These are phyloP conservation scores for Manduca sexta DNA, from an alignment of 1,140 invertebrate genomes.

Conservation along the genomic window DNA sequence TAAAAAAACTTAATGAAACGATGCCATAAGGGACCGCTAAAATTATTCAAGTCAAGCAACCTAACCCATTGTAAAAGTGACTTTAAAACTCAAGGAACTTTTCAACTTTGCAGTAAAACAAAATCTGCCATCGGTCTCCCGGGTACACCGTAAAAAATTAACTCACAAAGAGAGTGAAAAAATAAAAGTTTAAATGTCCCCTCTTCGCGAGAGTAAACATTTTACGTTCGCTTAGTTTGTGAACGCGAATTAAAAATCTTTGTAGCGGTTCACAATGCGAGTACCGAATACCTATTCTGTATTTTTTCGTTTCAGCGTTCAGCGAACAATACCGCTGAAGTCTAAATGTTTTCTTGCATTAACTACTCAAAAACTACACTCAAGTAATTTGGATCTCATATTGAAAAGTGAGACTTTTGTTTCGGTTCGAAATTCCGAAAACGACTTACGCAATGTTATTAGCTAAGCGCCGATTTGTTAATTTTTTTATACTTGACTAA, in stretches of 20 bases:
- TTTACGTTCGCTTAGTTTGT: conserved; percentile 52
- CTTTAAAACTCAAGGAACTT: conserved; percentile 63
- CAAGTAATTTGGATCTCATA: too few relatives aligned
- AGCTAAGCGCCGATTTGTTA: too few relatives aligned
- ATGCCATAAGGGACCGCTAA: conserved; percentile 43
- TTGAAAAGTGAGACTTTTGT: too few relatives aligned
- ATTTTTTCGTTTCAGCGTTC: too few relatives aligned
- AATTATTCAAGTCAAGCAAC: conserved; percentile 55
- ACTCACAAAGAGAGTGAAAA: conserved; percentile 54
- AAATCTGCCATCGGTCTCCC: conserved; percentile 57
- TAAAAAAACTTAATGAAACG: background rate
- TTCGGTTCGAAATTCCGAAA: too few relatives aligned
- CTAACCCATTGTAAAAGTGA: conserved; percentile 68
- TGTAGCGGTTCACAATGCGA: conserved; percentile 8
- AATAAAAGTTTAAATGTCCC: conserved; percentile 53
- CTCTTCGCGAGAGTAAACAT: conserved; percentile 55
- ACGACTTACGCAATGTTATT: too few relatives aligned
- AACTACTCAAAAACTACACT: too few relatives aligned
- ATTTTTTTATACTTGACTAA: too few relatives aligned
- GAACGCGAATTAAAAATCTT: conserved; percentile 29
- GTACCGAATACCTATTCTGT: background rate
- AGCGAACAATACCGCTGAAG: too few relatives aligned
- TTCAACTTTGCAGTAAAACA: conserved; percentile 52
- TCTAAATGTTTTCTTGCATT: too few relatives aligned
- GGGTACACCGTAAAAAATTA: conserved; percentile 63